Base-by-base conservation (phyloP, 2,797 vertebrate species). In the Typhlichthys subterraneus region DNA sequence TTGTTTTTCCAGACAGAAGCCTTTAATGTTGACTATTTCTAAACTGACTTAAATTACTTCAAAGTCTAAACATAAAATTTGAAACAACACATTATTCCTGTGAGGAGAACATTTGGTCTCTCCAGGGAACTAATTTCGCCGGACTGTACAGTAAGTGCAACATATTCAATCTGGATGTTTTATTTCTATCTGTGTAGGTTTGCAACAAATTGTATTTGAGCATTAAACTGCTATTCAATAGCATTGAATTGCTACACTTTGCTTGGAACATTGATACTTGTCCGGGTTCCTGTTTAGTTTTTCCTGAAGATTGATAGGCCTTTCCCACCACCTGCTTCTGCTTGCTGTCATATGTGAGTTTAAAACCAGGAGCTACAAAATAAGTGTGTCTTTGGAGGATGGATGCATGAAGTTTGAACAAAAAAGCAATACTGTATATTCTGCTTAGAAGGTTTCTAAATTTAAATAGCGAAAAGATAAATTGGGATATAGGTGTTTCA, bases 391-490 rank as follows among this genome's bases (percentile, higher is more conserved):
- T 64, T 79, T 81, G 78, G 74, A 80, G 81, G 67, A 66, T 70
- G 77, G 75, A 58, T 76, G 65, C 87, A 87, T 80, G 83, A 81
- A 76, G 82, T 74, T 78, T 85, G 75, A 75, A 61, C 63, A 49
- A 79, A 84, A 87, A 81, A 88, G 82, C 38, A 42, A 88, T 81
- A 87, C 85, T 81, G 81, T 83, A 80, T 85, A 80, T 85, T 80
- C 76, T 38, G 76, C 83, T 88, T 84, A 79, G 79, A 85, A 72
- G 81, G 70, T 81, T 87, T 82, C 88, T 91, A 89, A 90, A 92
- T 89, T 90, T 83, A 81, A 83, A 91, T 70, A 73, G 69, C 80
- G 84, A 83, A 71, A 78, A 88, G 90, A 92, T 91, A 88, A 91
- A 89, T 87, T 80, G 65, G 82, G 73, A 69, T 10, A 53, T 70